phyloP scores from a whole-genome alignment of 92 coral and sea anemone species.

The Paragorgia papillata region DNA sequence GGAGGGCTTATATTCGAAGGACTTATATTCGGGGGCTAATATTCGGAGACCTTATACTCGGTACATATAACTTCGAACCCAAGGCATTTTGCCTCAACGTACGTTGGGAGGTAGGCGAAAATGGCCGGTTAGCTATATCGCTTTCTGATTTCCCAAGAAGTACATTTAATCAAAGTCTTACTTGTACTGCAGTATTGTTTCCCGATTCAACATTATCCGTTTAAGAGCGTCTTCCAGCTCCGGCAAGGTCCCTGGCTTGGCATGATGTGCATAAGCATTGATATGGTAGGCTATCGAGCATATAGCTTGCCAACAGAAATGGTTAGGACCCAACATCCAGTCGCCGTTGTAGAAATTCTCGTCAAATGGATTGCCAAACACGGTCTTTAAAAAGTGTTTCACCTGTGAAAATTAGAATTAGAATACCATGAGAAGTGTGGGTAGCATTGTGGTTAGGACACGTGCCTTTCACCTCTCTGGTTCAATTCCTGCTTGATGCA shows the following conservation, averaged over 20 bases:
- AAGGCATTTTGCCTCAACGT: no score
- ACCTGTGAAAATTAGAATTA: constrained; percentile 67
- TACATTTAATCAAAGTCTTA: neutral
- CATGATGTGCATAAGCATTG: constrained; percentile 58
- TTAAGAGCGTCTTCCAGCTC: constrained; percentile 63
- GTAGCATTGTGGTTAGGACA: no score
- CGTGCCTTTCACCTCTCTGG: no score
- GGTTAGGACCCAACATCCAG: constrained; percentile 90
- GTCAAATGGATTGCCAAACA: constrained; percentile 77
- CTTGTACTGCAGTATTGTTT: constrained; percentile 73
- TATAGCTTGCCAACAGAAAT: constrained; percentile 86
- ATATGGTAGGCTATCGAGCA: constrained; percentile 54
- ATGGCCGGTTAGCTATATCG: no score
- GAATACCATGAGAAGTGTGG: no score
- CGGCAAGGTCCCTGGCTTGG: constrained; percentile 53
- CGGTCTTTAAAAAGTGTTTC: constrained; percentile 71
- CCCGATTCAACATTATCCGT: constrained; percentile 56
- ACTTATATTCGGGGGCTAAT: no score
- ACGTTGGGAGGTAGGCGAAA: no score
- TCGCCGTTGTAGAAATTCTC: constrained; percentile 81
- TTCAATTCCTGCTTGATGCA: no score
- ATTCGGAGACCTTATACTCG: no score
- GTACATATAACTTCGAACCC: no score
- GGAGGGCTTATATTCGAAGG: no score
- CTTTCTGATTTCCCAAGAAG: no score